Base-by-base conservation (phyloP, 2,888 invertebrate species). In the Yponomeuta cagnagella region DNA sequence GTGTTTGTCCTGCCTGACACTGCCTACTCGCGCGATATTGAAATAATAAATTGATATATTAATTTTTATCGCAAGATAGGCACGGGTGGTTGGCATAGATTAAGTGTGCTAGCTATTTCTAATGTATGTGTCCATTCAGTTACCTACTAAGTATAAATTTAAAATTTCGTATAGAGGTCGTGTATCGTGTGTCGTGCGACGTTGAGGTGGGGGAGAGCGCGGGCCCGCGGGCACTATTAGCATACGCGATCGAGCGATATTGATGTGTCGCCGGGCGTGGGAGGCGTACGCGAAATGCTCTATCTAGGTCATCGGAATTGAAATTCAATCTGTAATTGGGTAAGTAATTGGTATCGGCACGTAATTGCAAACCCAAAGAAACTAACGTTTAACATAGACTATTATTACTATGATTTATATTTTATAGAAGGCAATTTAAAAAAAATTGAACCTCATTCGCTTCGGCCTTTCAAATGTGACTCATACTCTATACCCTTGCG, bases 341-440 rank as follows among this genome's bases (percentile, higher is more conserved):
- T 77, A 79, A 81, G 81, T 86, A 86, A 86, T 86, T 87, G 85
- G 81, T 84, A 81, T 79, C 80, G 76, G 77, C 81, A 80, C 73
- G 82, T 87, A 86, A 88, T 86, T 85, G 85, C 83, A 85, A 82
- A 85, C 82, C 84, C 82, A 12, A 82, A 82, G 80, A 81, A 80
- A 79, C 81, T 83, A 80, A 78, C 81, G 81, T 83, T 87, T 84
- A 85, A 73, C 78, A 73, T 75, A 86, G 75, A 80, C 85, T 83
- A 78, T 87, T 82, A 87, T 88, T 88, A 43, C 43, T 43, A 88
- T 84, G 84, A 87, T 86, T 86, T 86, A 87, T 87, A 83, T 82
- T 82, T 84, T 85, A 87, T 85, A 84, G 85, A 80, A 78, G 79
- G 79, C 82, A 84, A 83, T 86, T 85, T 84, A 80, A 64, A 52